These are phyloP conservation scores for Marcusenius ussheri DNA, from an alignment of 2,113 vertebrate species.

Conservation along the genomic window DNA sequence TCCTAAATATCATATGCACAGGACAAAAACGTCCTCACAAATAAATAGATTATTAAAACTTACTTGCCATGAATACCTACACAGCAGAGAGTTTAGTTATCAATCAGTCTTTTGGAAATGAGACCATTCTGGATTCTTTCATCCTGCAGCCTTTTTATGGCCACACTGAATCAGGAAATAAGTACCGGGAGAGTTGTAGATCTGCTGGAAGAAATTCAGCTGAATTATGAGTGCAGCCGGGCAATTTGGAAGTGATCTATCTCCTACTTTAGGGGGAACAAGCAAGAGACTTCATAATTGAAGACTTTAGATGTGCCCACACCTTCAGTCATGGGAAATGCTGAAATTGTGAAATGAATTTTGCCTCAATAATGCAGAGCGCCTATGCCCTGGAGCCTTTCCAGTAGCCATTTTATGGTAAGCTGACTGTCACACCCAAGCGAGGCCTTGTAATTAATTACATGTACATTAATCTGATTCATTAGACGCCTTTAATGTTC, in stretches of 20 bases:
- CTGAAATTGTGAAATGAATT: neutral
- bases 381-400: neutral
- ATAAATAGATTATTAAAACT: neutral
- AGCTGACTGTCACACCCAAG: neutral
- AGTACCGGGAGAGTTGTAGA: conserved; percentile 8
- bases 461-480: neutral
- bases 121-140: conserved; percentile 7
- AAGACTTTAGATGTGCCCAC: neutral
- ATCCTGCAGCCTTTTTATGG: neutral
- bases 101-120: neutral
- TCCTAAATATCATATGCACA: neutral
- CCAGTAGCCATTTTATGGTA: neutral
- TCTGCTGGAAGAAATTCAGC: neutral
- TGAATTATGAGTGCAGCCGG: conserved; percentile 7
- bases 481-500: neutral
- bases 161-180: neutral
- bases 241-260: conserved; percentile 13
- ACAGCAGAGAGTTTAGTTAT: neutral
- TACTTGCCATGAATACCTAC: neutral
- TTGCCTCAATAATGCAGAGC: neutral
- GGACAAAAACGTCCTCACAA: neutral
- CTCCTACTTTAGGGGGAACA: neutral
- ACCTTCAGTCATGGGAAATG: neutral
- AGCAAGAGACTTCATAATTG: conserved; percentile 14
- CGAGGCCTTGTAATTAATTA: neutral